These are phyloP conservation scores for Gallinago paraguaiae DNA, from an alignment of 2,113 vertebrate species.

Conservation along the genomic window DNA sequence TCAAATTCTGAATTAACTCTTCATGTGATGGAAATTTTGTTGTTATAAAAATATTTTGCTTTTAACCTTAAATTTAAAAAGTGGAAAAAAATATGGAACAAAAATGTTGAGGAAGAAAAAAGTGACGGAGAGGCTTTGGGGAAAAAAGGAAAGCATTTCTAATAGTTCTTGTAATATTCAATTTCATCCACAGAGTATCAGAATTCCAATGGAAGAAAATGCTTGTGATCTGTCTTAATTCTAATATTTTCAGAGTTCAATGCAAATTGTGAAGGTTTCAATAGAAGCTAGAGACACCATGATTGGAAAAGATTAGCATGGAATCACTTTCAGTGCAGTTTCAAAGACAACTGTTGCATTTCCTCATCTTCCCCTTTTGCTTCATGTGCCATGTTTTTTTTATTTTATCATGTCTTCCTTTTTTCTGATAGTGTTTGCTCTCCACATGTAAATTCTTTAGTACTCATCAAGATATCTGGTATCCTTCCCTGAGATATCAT, in stretches of 20 bases:
- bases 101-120: background rate
- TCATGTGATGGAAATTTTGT: background rate
- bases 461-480: conserved; percentile 21
- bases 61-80: background rate
- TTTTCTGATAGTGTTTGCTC: background rate
- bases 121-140: background rate
- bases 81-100: background rate
- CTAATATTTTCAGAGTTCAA: background rate
- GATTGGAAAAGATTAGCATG: background rate
- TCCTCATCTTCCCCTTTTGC: background rate
- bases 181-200: background rate
- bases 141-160: background rate
- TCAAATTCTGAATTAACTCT: background rate
- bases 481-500: conserved; percentile 15
- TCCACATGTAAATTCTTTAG: conserved; percentile 24
- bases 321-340: background rate
- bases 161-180: background rate
- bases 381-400: background rate
- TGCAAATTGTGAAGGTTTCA: background rate
- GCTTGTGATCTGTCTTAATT: background rate
- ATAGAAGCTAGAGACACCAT: background rate
- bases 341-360: conserved; percentile 9
- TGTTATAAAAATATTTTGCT: background rate
- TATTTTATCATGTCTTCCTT: background rate
- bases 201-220: background rate